Base-by-base conservation (phyloP, 2,888 invertebrate genomes). In the Eupithecia subfuscata region DNA sequence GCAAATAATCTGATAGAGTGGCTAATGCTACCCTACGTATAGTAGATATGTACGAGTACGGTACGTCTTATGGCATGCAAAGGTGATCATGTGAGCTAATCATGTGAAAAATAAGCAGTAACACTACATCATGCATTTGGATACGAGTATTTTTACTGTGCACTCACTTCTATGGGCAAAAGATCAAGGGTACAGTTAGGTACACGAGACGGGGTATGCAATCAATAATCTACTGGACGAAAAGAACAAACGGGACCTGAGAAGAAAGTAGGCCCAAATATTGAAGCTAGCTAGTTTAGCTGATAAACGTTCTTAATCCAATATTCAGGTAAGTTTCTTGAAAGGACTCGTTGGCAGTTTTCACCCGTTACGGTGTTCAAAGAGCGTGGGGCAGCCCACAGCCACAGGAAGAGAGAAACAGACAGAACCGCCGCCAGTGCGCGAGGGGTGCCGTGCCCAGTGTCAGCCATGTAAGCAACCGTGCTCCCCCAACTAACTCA, bases 391-490 rank as follows among this genome's bases (percentile, higher is more conserved):
- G 81, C 90, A 90, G 90, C 92, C 94, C 94, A 92, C 93, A 90
- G 92, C 95, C 95, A 95, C 95, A 95, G 95, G 93, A 95, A 95
- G 95, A 95, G 95, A 95, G 95, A 92, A 94, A 95, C 95, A 95
- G 95, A 95, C 95, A 94, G 93, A 92, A 90, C 95, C 95, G 91
- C 94, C 95, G 95, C 92, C 91, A 93, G 94, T 92, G 94, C 93
- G 92, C 91, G 91, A 88, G 90, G 80, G 87, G 92, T 91, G 93
- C 90, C 89, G 92, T 90, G 91, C 92, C 91, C 91, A 90, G 91
- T 91, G 92, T 90, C 86, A 92, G 93, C 93, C 88, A 89, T 90
- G 90, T 90, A 91, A 93, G 92, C 93, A 87, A 89, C 82, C 87
- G 94, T 94, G 93, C 93, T 89, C 90, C 90, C 91, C 89, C 88